Base-by-base conservation (phyloP, 2,113 vertebrate genomes). In the Cryptoleucopteryx plumbea region DNA sequence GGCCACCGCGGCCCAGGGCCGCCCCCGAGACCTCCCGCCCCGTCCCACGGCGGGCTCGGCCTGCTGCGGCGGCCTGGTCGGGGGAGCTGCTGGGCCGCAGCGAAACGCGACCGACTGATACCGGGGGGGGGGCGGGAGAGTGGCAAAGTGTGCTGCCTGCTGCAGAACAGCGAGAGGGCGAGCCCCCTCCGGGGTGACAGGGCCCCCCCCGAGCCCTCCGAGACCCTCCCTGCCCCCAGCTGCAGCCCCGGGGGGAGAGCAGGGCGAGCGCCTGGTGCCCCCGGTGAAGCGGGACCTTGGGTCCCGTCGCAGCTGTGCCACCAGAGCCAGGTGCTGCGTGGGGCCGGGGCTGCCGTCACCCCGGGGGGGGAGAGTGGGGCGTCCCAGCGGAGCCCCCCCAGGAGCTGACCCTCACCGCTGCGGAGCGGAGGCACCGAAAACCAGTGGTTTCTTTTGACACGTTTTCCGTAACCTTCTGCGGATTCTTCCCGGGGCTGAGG, bases 231-330 rank as follows among this genome's bases (percentile, higher is more conserved):
- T 62, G 25, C 59, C 31, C 16, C 14, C 9, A 32, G 20, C 27
- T 7, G 73, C 73, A 8, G 13, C 31, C 29, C 53, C 8, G 48
- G 23, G 23, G 38, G 27, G 19, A 19, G 63, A 22, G 27, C 62
- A 6, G 38, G 7, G 8, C 4, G 26, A 20, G 53, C 16, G 42
- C 19, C 11, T 3, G 14, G 23, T 29, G 34, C 25, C 22, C 2
- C 4, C n/a, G 42, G 32, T 27, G 14, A 4, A 2, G 12, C 0
- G 8, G 32, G 12, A 1, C 0, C 29, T 27, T 7, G 19, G n/a
- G 38, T 29, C 13, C 21, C 3, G 3, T 15, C 55, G 22, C 22
- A 7, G 58, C 29, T 4, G 31, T 27, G 75, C 10, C 48, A 5
- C n/a, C 4, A 3, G 42, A 10, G 18, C 34, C 9, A 17, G 50